Evolutionary conservation across 2,797 vertebrate genomes (phyloP), one percentile per base, ranked within the genome.

Genomic region (Mus caroli): DNA sequence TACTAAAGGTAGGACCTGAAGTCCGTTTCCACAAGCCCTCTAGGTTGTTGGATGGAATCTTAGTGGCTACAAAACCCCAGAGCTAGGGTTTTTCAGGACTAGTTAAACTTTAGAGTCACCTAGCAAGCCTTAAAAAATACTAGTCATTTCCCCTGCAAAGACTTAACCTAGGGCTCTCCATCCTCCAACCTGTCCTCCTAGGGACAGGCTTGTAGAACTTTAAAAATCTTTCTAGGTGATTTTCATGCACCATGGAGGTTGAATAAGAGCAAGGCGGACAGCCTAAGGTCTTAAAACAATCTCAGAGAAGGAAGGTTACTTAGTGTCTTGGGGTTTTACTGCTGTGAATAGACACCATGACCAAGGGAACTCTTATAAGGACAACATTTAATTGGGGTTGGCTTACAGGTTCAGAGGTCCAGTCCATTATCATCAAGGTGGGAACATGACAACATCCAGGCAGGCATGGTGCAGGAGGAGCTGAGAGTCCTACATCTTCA

Each of bases 81-180:
- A 83, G 1, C 34, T 88, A 20, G 43, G 64, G 0, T 56, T 76
- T 78, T 69, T 64, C 37, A 50, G 62, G 19, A 9, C 12, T 88
- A n/a, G 26, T 28, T 80, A 88, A 92, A 92, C 28, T 91, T 92
- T 9, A 71, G 69, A 96, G 50, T 88, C 50, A 94, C 6, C 43
- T 56, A 6, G 3, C 12, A 43, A 69, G 11, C 54, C 93, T 83
- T 43, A 34, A 80, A 58, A 73, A 28, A 52, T 46, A 15, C 40
- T 28, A 34, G 28, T 19, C 60, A 37, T 43, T 2, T n/a, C 24
- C 14, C 14, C 20, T 43, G 28, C 37, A 69, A 20, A 2, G 19
- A 60, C 6, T 50, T 86, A 67, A 62, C 2, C 37, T 19, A 8
- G 79, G 46, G 31, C 43, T 75, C 2, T 76, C 52, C 67, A 1